A percentile compares a stretch with the other conserved stretches of the same genome.
These are phyloP conservation scores for Mythimna vitellina DNA, from an alignment of 2,888 invertebrate species.

Conservation along the genomic window DNA sequence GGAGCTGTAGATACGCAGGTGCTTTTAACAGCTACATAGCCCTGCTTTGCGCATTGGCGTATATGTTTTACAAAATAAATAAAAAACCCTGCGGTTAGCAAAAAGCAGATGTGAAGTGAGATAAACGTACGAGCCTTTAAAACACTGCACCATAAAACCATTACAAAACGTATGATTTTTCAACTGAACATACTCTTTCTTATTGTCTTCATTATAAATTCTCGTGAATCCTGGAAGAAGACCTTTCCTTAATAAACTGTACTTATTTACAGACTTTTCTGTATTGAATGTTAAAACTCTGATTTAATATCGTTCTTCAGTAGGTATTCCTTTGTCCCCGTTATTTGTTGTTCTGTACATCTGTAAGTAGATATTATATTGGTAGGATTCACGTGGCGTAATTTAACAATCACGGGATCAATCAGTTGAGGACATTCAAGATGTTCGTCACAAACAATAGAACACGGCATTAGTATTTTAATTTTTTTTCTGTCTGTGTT, in stretches of 20 bases:
- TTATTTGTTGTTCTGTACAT: constrained; percentile 14
- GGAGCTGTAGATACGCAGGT: constrained; percentile 26
- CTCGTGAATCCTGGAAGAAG: constrained; percentile 5
- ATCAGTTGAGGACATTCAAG: constrained; percentile 5
- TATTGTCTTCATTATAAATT: constrained; percentile 21
- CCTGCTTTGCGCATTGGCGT: constrained; percentile 41
- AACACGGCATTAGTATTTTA: not conserved
- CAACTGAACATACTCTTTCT: not conserved
- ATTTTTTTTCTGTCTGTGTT: constrained; percentile 9
- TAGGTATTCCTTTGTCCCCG: constrained; percentile 9
- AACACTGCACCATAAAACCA: not conserved
- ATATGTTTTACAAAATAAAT: constrained; percentile 34
- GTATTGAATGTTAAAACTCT: constrained; percentile 21
- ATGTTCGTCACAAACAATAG: constrained; percentile 12
- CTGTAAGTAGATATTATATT: not conserved
- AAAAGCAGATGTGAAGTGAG: constrained; percentile 17
- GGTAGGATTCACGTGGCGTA: constrained; percentile 4
- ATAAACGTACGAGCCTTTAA: not conserved
- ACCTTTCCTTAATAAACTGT: constrained; percentile 29
- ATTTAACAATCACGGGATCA: constrained; percentile 20
- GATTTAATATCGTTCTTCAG: constrained; percentile 25
- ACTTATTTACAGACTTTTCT: constrained; percentile 12
- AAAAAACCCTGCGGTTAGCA: constrained; percentile 24
- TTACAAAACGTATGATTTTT: not conserved
- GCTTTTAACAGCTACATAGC: constrained; percentile 26